Evolutionary conservation across 2,888 invertebrate species (phyloP), one percentile per base, ranked within the genome.

Genomic region (Ormyrus rosae): DNA sequence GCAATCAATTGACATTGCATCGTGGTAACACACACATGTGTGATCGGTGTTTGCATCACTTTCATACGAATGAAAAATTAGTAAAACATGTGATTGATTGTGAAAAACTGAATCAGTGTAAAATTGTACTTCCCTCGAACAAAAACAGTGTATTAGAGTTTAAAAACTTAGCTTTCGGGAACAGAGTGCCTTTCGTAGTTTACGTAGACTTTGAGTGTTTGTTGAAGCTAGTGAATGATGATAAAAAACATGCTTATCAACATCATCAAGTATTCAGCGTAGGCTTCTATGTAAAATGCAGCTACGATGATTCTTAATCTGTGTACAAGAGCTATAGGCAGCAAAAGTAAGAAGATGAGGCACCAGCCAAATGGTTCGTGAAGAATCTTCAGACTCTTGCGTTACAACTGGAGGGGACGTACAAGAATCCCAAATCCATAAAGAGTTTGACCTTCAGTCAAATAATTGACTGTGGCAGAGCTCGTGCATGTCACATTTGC

Each of bases 161-260:
- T 19, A 19, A 19, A 19, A 19, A 19, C 19, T 19, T 19, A 0
- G 19, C 19, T 19, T 19, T 19, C 19, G 19, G 0, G 19, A 19
- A 19, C 19, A 19, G 19, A 19, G 19, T 19, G 19, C 19, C 19
- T 58, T 58, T 3, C 58, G 48, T 77, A n/a, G 71, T 83, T 11
- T 78, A 78, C 45, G 76, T 76, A 0, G 81, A 83, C 19, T 63
- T 82, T 55, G 80, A 82, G 61, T 80, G 76, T 55, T 56, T 82
- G 7, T 53, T 78, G 46, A 63, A 74, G 46, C 70, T 80, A 46
- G 2, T 11, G 6, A 13, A 10, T 34, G 45, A 50, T 34, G 58
- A 71, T 9, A 56, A 67, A 19, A 19, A 19, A 53, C 13, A 10
- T 56, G 72, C 71, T 13, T 73, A 63, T 55, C 53, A 19, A 19